A percentile compares a stretch with the other conserved stretches of the same genome.
Evolutionary conservation across 2,888 invertebrate genomes (phyloP).

Genomic region (Ferdinandea cuprea): DNA sequence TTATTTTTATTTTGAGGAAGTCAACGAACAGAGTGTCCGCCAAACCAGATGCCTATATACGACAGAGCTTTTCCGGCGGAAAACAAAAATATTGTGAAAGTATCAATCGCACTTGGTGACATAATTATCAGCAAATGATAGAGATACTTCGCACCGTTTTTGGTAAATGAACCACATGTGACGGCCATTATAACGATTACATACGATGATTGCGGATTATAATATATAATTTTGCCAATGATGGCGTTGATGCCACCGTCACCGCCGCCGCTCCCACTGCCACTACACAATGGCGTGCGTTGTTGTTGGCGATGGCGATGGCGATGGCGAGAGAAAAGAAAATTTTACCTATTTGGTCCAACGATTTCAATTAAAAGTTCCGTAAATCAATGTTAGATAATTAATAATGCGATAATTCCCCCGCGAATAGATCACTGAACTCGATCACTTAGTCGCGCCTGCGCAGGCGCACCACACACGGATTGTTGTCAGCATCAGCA

Average conservation of each 20-base stretch:
- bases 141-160: slow-evolving; percentile 25
- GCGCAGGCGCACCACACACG: slow-evolving; percentile 1
- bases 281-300: background rate
- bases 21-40: slow-evolving; percentile 37
- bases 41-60: slow-evolving; percentile 13
- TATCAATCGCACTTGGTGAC: slow-evolving; percentile 57
- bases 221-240: slow-evolving; percentile 37
- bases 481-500: slow-evolving; percentile 18
- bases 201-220: slow-evolving; percentile 1
- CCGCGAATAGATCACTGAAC: slow-evolving; percentile 61
- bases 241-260: slow-evolving; percentile 36
- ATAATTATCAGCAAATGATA: slow-evolving; percentile 58
- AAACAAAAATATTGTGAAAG: slow-evolving; percentile 53
- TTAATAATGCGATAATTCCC: slow-evolving; percentile 66
- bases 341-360: slow-evolving; percentile 34
- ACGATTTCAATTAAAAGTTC: slow-evolving; percentile 69
- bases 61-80: slow-evolving; percentile 53
- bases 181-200: no score
- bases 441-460: slow-evolving; percentile 6
- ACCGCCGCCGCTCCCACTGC: background rate
- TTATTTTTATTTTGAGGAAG: slow-evolving; percentile 33
- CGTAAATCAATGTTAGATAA: slow-evolving; percentile 73
- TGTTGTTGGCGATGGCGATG: no score
- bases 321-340: slow-evolving; percentile 31
- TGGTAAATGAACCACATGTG: slow-evolving; percentile 44